These are phyloP conservation scores for Mastacembelus armatus DNA, from an alignment of 2,797 vertebrate genomes.

Conservation along the genomic window DNA sequence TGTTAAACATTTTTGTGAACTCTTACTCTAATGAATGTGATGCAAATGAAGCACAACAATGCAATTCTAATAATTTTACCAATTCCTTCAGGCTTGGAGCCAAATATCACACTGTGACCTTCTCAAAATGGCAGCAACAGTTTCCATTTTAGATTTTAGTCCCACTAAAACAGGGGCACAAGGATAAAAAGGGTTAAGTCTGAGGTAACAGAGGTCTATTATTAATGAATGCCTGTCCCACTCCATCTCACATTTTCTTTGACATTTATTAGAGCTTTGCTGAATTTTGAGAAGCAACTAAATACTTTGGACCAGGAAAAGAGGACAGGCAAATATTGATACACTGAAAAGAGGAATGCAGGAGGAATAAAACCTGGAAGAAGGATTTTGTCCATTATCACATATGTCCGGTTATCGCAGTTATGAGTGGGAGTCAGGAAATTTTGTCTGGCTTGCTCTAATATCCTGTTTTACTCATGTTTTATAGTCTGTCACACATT, in stretches of 20 bases:
- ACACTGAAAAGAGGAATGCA: slow-evolving; percentile 60
- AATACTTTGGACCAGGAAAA: slow-evolving; percentile 68
- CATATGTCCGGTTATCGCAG: slow-evolving; percentile 64
- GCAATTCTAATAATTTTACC: too few species aligned
- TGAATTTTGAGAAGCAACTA: slow-evolving; percentile 69
- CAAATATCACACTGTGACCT: too few species aligned
- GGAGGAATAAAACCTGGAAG: slow-evolving; percentile 53
- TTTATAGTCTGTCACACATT: slow-evolving; percentile 54
- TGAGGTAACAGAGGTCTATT: slow-evolving; percentile 32
- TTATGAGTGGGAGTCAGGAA: slow-evolving; percentile 57
- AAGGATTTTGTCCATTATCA: slow-evolving; percentile 66
- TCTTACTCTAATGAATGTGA: too few species aligned
- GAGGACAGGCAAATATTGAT: slow-evolving; percentile 81
- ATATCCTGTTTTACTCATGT: slow-evolving; percentile 74
- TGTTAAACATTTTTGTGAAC: too few species aligned
- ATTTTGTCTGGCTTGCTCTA: slow-evolving; percentile 60
- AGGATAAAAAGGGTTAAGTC: too few species aligned
- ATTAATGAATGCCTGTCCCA: slow-evolving; percentile 47
- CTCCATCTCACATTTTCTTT: slow-evolving; percentile 57
- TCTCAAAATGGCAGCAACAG: too few species aligned
- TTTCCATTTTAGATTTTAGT: too few species aligned
- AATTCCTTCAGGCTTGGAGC: too few species aligned
- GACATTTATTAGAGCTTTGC: slow-evolving; percentile 72
- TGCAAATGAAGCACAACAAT: too few species aligned
- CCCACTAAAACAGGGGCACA: too few species aligned